phyloP scores from a whole-genome alignment of 2,888 invertebrate genomes.

The Tachina lurida region DNA sequence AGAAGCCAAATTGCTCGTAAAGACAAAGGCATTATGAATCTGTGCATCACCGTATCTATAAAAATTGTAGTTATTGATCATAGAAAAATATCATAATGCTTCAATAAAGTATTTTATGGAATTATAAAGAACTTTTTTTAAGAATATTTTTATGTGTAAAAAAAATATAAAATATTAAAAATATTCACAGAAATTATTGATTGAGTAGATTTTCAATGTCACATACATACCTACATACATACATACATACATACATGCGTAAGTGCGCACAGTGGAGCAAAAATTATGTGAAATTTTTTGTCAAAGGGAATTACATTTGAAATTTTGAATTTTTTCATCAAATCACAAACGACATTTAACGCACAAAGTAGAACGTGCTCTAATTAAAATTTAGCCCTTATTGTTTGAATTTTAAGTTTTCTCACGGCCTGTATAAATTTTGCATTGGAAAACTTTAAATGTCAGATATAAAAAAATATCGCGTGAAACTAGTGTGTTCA shows the following conservation, averaged over 20 bases:
- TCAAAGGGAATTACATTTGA: no score
- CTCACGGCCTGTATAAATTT: no score
- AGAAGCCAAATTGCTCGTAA: constrained; percentile 12
- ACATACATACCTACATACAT: neutral
- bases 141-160: constrained; percentile 20
- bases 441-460: no score
- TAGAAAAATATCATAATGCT: constrained; percentile 26
- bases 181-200: constrained; percentile 31
- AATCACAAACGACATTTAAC: no score
- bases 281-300: neutral
- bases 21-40: neutral
- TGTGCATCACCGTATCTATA: constrained; percentile 38
- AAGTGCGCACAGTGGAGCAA: constrained; percentile 21
- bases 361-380: no score
- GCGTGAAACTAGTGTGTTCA: no score
- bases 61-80: constrained; percentile 50
- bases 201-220: constrained; percentile 25
- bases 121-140: constrained; percentile 43
- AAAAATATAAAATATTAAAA: neutral
- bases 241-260: no score
- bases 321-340: no score
- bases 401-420: no score
- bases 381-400: no score
- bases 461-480: no score
- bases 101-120: constrained; percentile 28